These are phyloP conservation scores for Drosophila paucipuncta DNA, from an alignment of 2,888 invertebrate genomes.

Conservation along the genomic window DNA sequence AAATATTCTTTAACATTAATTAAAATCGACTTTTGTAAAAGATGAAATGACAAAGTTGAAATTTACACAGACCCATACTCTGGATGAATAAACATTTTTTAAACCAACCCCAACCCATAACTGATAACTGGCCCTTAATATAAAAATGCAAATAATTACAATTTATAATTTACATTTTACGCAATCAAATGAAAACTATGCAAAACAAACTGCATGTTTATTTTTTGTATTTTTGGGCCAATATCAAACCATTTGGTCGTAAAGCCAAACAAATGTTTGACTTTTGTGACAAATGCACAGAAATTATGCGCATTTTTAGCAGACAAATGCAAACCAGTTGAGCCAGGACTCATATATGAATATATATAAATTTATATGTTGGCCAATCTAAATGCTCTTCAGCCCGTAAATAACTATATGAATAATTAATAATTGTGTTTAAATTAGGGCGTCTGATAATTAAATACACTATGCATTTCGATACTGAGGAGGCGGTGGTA, in stretches of 20 bases:
- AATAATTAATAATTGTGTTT: not conserved
- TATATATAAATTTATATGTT: not conserved
- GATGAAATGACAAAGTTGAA: not conserved
- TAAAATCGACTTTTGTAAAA: conserved; percentile 30
- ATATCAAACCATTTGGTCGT: not conserved
- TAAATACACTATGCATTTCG: not conserved
- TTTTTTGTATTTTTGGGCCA: not conserved
- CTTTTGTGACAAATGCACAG: conserved; percentile 32
- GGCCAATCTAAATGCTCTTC: not conserved
- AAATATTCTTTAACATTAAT: conserved; percentile 54
- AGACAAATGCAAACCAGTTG: conserved; percentile 13
- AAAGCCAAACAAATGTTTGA: conserved; percentile 5
- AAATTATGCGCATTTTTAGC: conserved; percentile 56
- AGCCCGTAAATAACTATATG: not conserved
- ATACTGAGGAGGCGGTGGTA: not conserved
- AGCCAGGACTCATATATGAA: conserved; percentile 1
- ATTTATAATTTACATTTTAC: conserved; percentile 30
- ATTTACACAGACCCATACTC: not conserved
- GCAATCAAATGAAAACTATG: conserved; percentile 30
- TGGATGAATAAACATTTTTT: not conserved
- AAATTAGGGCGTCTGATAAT: not conserved
- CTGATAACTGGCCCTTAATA: not conserved
- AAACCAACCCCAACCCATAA: not conserved
- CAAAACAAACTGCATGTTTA: conserved; percentile 22
- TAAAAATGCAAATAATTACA: conserved; percentile 7